Percentiles rank a stretch among this genome's conserved stretches.
phyloP scores from a whole-genome alignment of 1,140 invertebrate genomes.

The Camponotus pennsylvanicus region DNA sequence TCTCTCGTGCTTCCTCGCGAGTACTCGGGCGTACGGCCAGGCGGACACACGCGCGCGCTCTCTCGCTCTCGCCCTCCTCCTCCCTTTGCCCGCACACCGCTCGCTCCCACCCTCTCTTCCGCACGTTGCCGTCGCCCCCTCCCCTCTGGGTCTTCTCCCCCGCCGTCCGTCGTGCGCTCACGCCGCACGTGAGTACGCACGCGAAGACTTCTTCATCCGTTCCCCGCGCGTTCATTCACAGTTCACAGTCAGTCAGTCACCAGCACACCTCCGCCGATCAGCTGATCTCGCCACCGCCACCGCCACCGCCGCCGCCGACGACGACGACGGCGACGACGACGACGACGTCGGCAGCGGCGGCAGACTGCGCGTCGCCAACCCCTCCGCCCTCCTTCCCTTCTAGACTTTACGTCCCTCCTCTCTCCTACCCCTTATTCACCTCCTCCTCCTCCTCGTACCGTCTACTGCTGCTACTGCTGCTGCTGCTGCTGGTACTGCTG shows the following conservation, averaged over 20 bases:
- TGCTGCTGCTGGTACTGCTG: slow-evolving; percentile 44
- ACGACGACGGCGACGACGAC: background rate
- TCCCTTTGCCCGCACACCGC: slow-evolving; percentile 11
- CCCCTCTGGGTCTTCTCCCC: slow-evolving; percentile 29
- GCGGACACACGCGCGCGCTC: slow-evolving; percentile 68
- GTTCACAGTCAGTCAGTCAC: slow-evolving; percentile 78
- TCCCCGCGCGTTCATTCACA: slow-evolving; percentile 75
- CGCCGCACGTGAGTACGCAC: slow-evolving; percentile 75
- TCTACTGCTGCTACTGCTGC: slow-evolving; percentile 44
- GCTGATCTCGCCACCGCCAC: slow-evolving; percentile 75
- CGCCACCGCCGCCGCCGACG: slow-evolving; percentile 2
- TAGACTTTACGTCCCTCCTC: slow-evolving; percentile 62
- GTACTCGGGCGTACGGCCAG: slow-evolving; percentile 71
- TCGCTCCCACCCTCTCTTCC: slow-evolving; percentile 24
- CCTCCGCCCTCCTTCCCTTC: slow-evolving; percentile 67
- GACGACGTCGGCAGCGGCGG: slow-evolving; percentile 56
- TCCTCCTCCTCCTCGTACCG: slow-evolving; percentile 50
- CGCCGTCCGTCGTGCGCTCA: slow-evolving; percentile 58
- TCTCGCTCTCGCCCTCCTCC: slow-evolving; percentile 5
- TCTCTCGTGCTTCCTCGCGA: slow-evolving; percentile 68
- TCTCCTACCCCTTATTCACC: slow-evolving; percentile 50
- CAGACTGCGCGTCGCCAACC: slow-evolving; percentile 81
- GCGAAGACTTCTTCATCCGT: slow-evolving; percentile 80
- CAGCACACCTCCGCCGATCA: slow-evolving; percentile 79
- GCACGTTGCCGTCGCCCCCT: slow-evolving; percentile 30